phyloP scores from a whole-genome alignment of 1,140 invertebrate genomes.

The Bombus vancouverensis region DNA sequence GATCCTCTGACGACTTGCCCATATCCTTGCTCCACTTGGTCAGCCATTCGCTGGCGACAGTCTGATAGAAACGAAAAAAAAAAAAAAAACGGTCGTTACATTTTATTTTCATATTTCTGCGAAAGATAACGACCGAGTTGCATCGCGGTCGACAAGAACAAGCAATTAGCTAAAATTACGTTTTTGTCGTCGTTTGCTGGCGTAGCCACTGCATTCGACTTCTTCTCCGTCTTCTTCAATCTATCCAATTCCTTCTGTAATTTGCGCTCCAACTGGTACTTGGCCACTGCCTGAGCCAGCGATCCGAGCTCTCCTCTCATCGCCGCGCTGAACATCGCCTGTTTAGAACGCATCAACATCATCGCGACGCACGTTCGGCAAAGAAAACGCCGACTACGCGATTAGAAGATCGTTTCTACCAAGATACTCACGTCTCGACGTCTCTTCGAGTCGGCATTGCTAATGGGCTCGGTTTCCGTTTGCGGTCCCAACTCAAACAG shows the following conservation, averaged over 20 bases:
- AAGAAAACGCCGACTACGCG: neutral
- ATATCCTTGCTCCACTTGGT: constrained; percentile 57
- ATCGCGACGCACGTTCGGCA: neutral
- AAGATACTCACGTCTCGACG: constrained; percentile 64
- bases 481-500: constrained; percentile 90
- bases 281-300: constrained; percentile 76
- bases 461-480: constrained; percentile 85
- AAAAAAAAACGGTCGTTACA: neutral
- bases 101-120: neutral
- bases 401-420: too few relatives aligned
- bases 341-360: neutral
- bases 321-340: constrained; percentile 73
- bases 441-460: constrained; percentile 72
- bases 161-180: constrained; percentile 16
- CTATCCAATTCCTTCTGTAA: constrained; percentile 70
- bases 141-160: neutral
- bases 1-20: neutral
- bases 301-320: constrained; percentile 78
- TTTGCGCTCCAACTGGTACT: constrained; percentile 74
- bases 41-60: constrained; percentile 46
- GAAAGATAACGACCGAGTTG: neutral
- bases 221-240: constrained; percentile 39
- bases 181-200: neutral
- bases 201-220: neutral
- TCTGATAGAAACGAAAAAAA: neutral